Conservation (phyloP, 2,888 invertebrate species). For the Exephanes ischioxanthus region DNA sequence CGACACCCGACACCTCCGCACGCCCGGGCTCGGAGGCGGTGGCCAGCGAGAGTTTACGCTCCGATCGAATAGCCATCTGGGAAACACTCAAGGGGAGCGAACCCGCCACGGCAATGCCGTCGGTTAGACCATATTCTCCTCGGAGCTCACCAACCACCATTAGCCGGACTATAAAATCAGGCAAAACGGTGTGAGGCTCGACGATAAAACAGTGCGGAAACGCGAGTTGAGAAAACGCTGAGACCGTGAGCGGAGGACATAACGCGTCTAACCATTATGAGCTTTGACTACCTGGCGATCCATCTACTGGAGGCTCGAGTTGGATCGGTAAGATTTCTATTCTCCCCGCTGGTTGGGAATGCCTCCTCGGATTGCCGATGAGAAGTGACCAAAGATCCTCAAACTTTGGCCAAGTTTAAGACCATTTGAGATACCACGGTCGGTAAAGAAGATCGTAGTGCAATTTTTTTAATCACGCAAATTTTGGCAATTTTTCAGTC, state of each 20-base stretch:
- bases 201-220: constrained; percentile 22
- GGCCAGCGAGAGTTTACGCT: constrained; percentile 53
- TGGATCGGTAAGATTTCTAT: background rate
- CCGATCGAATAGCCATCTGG: constrained; percentile 58
- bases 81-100: constrained; percentile 28
- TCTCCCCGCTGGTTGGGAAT: no score
- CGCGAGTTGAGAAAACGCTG: constrained; percentile 28
- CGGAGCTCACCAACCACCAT: constrained; percentile 48
- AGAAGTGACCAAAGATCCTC: no score
- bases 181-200: constrained; percentile 27
- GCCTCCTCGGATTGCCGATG: no score
- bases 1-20: constrained; percentile 41
- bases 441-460: no score
- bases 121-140: constrained; percentile 44
- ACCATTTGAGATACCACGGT: no score
- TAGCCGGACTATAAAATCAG: constrained; percentile 52
- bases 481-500: no score
- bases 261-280: constrained; percentile 20
- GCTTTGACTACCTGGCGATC: constrained; percentile 26
- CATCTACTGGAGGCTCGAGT: background rate
- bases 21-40: constrained; percentile 1
- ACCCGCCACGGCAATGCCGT: constrained; percentile 11
- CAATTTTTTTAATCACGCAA: no score
- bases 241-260: constrained; percentile 8
- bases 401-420: no score